Base-by-base conservation (phyloP, 2,113 vertebrate species). In the Probosciger aterrimus region DNA sequence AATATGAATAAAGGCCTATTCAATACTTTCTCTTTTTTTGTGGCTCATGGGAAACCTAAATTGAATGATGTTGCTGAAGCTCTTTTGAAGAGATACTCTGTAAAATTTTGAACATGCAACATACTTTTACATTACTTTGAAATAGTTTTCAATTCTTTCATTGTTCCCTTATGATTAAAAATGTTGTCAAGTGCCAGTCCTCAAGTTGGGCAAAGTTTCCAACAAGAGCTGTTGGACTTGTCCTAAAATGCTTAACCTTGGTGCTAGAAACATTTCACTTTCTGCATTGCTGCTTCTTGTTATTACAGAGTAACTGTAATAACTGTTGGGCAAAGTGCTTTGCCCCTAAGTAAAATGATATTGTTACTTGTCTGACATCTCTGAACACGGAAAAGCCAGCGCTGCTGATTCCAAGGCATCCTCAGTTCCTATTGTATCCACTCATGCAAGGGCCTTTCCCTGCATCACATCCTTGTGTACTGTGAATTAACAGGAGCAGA, bases 1-100 rank as follows among this genome's bases (percentile, higher is more conserved):
- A 96, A 94, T 84, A 91, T 87, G 65, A 87, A 93, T 94, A 68
- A 71, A 79, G 74, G 19, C 37, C 52, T 86, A n/a, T 68, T 71
- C 7, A 7, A 52, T 76, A 62, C 37, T 77, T 86, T 27, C 5
- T 14, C 27, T 70, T 75, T 87, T 74, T 83, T 69, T 52, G 46
- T 68, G 30, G 20, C 43, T 92, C 33, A 25, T 55, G 70, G 78
- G 73, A 85, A 95, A 69, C 47, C 52, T 87, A 53, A 92, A 91
- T 55, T 78, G 77, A 86, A 82, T 78, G 73, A 25, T 92, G 69
- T 78, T 82, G 73, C 77, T 82, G 84, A 79, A 64, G 63, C 53
- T 93, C 65, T 85, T 96, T 89, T 85, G 62, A 93, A 91, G 69
- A 87, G 6, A 69, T 62, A 39, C 20, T 63, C 46, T 82, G 59